These are phyloP conservation scores for Apocrypta bakeri DNA, from an alignment of 1,140 invertebrate species.

Conservation along the genomic window DNA sequence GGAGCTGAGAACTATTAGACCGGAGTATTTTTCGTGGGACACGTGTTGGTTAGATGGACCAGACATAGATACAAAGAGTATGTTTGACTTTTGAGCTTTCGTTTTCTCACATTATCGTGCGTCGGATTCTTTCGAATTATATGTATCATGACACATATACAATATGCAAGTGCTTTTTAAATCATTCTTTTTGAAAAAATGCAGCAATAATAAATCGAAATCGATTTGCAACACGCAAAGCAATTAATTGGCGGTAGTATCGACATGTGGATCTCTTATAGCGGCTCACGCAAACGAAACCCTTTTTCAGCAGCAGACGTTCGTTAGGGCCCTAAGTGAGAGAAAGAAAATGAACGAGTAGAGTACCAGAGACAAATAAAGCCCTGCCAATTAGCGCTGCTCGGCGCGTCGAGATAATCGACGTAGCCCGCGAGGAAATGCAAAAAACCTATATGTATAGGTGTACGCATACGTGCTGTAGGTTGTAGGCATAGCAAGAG, in stretches of 20 bases:
- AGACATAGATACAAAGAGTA: slow-evolving; percentile 17
- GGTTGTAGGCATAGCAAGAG: neutral
- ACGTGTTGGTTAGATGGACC: slow-evolving; percentile 21
- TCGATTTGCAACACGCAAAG: neutral
- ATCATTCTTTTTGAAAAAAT: no score
- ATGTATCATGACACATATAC: no score
- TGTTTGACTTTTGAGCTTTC: neutral
- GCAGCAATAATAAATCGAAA: neutral
- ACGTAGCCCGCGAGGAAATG: slow-evolving; percentile 28
- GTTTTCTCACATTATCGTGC: no score
- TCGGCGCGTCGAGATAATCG: slow-evolving; percentile 56
- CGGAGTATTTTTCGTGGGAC: neutral
- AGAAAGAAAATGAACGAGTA: slow-evolving; percentile 10
- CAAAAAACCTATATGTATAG: neutral
- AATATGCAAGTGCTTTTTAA: no score
- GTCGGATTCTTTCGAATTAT: no score
- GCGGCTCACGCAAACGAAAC: neutral
- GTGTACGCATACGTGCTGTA: neutral
- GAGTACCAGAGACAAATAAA: slow-evolving; percentile 46
- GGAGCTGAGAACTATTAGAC: neutral
- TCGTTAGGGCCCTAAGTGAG: slow-evolving; percentile 52
- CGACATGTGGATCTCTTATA: neutral
- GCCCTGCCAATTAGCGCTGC: slow-evolving; percentile 61
- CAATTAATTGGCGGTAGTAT: slow-evolving; percentile 37
- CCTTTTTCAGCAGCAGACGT: neutral